Percentiles rank a stretch among this genome's conserved stretches.
These are phyloP conservation scores for Acestrorhynchus altus DNA, from an alignment of 2,797 vertebrate species.

Conservation along the genomic window DNA sequence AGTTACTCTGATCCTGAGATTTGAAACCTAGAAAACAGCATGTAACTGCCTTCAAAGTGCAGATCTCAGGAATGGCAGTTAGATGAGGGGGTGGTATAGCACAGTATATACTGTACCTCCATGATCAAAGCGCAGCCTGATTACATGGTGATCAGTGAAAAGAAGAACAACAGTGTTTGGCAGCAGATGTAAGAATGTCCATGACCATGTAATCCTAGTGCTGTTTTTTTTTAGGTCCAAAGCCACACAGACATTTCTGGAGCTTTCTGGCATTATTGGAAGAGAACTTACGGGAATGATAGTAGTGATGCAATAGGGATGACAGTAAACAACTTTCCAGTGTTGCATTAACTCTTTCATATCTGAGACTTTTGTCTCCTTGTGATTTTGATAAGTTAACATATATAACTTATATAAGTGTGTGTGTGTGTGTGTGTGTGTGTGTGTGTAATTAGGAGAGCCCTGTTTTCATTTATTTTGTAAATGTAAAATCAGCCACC, in stretches of 20 bases:
- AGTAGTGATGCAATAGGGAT: not conserved
- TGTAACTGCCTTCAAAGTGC: too few relatives aligned
- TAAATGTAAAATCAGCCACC: too few relatives aligned
- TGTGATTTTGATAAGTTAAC: too few relatives aligned
- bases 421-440: too few relatives aligned
- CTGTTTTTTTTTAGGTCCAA: not conserved
- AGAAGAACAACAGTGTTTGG: not conserved
- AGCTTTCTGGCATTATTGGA: not conserved
- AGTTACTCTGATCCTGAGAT: too few relatives aligned
- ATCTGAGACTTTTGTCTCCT: too few relatives aligned
- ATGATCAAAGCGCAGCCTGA: not conserved
- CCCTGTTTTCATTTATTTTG: too few relatives aligned
- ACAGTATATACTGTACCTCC: not conserved
- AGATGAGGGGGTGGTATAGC: too few relatives aligned
- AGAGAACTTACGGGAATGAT: not conserved
- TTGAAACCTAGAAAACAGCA: too few relatives aligned
- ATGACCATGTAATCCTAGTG: not conserved
- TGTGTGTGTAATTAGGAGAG: too few relatives aligned
- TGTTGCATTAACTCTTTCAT: not conserved
- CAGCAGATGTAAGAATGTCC: conserved; percentile 2
- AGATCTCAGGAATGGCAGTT: too few relatives aligned
- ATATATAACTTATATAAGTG: too few relatives aligned
- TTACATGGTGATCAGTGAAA: not conserved
- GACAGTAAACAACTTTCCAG: not conserved
- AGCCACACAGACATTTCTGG: not conserved